Evolutionary conservation across 1,140 invertebrate genomes (phyloP).

Genomic region (Drosophila fuyamai): DNA sequence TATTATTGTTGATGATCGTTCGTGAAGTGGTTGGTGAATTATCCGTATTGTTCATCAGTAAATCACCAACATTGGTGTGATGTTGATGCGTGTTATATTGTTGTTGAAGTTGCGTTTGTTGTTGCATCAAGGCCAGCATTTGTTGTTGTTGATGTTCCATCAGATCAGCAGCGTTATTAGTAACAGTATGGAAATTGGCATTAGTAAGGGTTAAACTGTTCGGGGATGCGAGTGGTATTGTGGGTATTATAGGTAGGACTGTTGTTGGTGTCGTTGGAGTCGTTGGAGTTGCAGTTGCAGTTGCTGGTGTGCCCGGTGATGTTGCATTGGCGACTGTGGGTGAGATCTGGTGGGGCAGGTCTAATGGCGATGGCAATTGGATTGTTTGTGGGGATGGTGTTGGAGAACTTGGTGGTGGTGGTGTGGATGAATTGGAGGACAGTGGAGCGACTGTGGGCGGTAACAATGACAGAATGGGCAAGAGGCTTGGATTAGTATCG

Average conservation of each 20-base stretch:
- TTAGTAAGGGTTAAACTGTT: constrained; percentile 81
- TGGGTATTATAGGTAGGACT: constrained; percentile 32
- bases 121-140: constrained; percentile 77
- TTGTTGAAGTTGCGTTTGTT: constrained; percentile 82
- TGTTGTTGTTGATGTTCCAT: constrained; percentile 73
- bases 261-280: constrained; percentile 35
- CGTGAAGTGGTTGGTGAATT: constrained; percentile 47
- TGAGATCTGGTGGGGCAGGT: constrained; percentile 17
- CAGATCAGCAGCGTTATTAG: constrained; percentile 76
- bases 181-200: constrained; percentile 80
- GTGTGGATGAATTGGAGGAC: constrained; percentile 62
- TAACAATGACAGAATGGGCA: constrained; percentile 77
- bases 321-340: constrained; percentile 21
- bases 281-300: constrained; percentile 31
- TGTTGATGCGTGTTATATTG: constrained; percentile 72
- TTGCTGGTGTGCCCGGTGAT: constrained; percentile 20
- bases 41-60: constrained; percentile 43
- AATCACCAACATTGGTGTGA: constrained; percentile 56
- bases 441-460: constrained; percentile 74
- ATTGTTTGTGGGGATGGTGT: constrained; percentile 44
- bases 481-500: constrained; percentile 74
- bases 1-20: constrained; percentile 52
- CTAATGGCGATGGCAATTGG: constrained; percentile 42
- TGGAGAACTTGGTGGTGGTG: constrained; percentile 42
- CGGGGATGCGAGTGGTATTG: constrained; percentile 42